Evolutionary conservation across 2,888 invertebrate genomes (phyloP).

Genomic region (Dryobotodes eremita): DNA sequence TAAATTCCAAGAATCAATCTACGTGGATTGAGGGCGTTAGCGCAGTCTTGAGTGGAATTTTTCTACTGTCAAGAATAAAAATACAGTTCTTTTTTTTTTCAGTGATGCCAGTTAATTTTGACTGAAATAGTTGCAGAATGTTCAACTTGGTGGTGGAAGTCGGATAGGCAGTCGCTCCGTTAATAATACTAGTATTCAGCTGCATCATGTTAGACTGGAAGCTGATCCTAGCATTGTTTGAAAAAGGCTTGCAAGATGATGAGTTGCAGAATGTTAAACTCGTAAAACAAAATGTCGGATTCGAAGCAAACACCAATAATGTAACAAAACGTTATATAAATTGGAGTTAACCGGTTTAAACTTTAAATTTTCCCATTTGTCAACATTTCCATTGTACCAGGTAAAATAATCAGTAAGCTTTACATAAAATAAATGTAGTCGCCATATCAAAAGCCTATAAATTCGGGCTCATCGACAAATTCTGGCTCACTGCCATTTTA

Average conservation of each 20-base stretch:
- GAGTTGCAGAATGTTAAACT: neutral
- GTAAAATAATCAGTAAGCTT: neutral
- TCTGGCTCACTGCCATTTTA: slow-evolving; percentile 44
- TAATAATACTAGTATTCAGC: neutral
- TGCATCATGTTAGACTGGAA: too few relatives aligned
- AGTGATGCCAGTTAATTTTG: neutral
- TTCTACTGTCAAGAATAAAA: neutral
- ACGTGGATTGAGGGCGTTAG: neutral
- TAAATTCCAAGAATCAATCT: slow-evolving; percentile 39
- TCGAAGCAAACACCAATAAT: neutral
- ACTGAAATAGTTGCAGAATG: neutral
- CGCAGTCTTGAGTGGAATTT: neutral
- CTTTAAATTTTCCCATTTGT: neutral
- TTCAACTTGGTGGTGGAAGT: neutral
- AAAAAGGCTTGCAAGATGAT: neutral
- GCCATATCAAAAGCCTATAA: slow-evolving; percentile 30
- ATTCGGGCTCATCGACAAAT: slow-evolving; percentile 11
- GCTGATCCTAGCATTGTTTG: neutral
- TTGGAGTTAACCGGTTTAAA: neutral
- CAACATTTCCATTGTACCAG: neutral
- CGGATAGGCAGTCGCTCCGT: neutral
- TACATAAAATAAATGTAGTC: slow-evolving; percentile 19
- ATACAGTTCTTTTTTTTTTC: neutral
- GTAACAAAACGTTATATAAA: neutral
- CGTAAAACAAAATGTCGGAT: neutral